Conservation (phyloP, 2,888 invertebrate genomes). For the Agonopterix alstromeriana region DNA sequence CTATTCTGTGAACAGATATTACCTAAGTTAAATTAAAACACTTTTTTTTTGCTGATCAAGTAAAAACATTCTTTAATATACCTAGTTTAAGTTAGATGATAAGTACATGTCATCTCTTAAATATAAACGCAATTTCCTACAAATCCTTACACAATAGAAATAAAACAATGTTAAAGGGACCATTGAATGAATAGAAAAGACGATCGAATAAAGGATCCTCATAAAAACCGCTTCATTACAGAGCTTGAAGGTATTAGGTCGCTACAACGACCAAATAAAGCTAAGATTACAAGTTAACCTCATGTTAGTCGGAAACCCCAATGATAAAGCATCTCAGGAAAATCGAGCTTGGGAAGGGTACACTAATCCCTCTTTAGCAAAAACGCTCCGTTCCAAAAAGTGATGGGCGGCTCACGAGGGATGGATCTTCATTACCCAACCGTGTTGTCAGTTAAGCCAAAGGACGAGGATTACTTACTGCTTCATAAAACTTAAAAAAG, state of each 20-base stretch:
- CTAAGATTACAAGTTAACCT: conserved; percentile 77
- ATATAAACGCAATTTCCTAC: conserved; percentile 12
- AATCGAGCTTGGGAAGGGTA: conserved; percentile 69
- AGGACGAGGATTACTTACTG: conserved; percentile 63
- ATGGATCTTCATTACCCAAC: conserved; percentile 71
- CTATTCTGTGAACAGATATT: no score
- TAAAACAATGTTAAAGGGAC: conserved; percentile 17
- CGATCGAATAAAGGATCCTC: conserved; percentile 52
- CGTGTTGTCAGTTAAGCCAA: conserved; percentile 71
- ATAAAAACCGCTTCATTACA: conserved; percentile 66
- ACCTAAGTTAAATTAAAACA: no score
- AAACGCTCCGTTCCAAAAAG: conserved; percentile 75
- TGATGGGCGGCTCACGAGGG: conserved; percentile 71
- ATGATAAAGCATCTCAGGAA: conserved; percentile 76
- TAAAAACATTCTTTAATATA: no score
- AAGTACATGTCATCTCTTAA: neutral
- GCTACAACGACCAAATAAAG: conserved; percentile 70
- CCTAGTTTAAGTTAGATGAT: no score
- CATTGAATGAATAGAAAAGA: conserved; percentile 24
- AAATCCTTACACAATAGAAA: conserved; percentile 29
- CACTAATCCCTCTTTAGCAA: conserved; percentile 76
- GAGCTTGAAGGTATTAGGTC: conserved; percentile 62
- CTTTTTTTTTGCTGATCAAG: no score
- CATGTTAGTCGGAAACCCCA: conserved; percentile 73
- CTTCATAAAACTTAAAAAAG: conserved; percentile 61